phyloP scores from a whole-genome alignment of 1,140 invertebrate genomes.

The Papilio glaucus region DNA sequence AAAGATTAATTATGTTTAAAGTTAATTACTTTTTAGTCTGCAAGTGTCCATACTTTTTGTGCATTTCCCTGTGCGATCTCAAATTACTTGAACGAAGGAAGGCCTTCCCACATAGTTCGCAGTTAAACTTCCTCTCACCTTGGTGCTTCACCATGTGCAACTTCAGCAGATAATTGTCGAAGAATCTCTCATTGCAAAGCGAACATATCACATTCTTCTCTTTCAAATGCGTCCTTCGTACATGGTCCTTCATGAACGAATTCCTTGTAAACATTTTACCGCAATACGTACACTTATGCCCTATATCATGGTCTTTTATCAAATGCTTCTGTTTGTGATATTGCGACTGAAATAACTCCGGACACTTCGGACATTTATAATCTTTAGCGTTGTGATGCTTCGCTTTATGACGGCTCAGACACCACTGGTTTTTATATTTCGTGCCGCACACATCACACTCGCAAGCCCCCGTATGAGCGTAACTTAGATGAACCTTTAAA shows the following conservation, averaged over 20 bases:
- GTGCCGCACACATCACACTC: conserved; percentile 65
- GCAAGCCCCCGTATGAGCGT: conserved; percentile 59
- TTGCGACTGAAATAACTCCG: conserved; percentile 65
- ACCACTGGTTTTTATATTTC: conserved; percentile 70
- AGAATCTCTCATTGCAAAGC: conserved; percentile 71
- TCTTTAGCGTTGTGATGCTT: conserved; percentile 67
- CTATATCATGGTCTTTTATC: conserved; percentile 67
- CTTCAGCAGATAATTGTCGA: conserved; percentile 68
- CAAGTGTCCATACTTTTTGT: conserved; percentile 28
- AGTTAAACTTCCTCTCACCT: conserved; percentile 85
- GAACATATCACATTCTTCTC: conserved; percentile 72
- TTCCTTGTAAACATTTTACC: conserved; percentile 75
- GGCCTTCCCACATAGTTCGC: conserved; percentile 84
- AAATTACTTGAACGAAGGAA: conserved; percentile 84
- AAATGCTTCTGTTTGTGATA: conserved; percentile 75
- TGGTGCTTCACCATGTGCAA: conserved; percentile 87
- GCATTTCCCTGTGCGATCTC: conserved; percentile 60
- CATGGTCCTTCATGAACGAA: conserved; percentile 73
- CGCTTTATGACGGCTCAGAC: conserved; percentile 63
- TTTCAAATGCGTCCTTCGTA: conserved; percentile 71
- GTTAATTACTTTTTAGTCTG: not conserved
- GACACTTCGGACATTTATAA: conserved; percentile 70
- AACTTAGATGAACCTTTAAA: conserved; percentile 65
- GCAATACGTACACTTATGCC: conserved; percentile 70
- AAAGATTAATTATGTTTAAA: not conserved